These are phyloP conservation scores for Mastomys coucha DNA, from an alignment of 2,113 vertebrate species.

Conservation along the genomic window DNA sequence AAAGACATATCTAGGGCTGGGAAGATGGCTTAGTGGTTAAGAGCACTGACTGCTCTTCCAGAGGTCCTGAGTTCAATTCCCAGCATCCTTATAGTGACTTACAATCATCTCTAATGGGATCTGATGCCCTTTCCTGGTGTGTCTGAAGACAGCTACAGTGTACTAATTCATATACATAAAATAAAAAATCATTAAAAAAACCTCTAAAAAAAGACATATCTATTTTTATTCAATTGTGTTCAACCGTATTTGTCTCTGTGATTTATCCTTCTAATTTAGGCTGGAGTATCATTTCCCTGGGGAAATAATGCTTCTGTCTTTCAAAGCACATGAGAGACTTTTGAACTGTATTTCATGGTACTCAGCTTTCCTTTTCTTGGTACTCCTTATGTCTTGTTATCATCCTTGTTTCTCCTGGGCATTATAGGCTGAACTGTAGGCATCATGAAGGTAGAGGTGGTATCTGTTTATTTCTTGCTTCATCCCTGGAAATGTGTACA, in stretches of 20 bases:
- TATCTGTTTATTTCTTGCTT: not conserved
- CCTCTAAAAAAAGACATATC: not conserved
- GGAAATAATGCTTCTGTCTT: not conserved
- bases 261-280: not conserved
- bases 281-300: not conserved
- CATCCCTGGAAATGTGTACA: not conserved
- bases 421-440: not conserved
- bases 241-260: not conserved
- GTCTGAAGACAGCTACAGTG: no score
- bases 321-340: not conserved
- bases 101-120: no score
- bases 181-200: no score
- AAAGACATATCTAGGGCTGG: not conserved
- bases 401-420: not conserved
- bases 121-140: no score
- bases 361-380: not conserved
- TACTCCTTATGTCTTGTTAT: accelerated
- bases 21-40: no score
- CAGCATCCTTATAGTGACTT: no score
- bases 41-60: no score
- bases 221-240: not conserved
- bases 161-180: no score
- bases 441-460: not conserved
- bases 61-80: no score
- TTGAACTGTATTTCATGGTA: not conserved